Base-by-base conservation (phyloP, 23 tunicate species). In the Phallusia fumigata region DNA sequence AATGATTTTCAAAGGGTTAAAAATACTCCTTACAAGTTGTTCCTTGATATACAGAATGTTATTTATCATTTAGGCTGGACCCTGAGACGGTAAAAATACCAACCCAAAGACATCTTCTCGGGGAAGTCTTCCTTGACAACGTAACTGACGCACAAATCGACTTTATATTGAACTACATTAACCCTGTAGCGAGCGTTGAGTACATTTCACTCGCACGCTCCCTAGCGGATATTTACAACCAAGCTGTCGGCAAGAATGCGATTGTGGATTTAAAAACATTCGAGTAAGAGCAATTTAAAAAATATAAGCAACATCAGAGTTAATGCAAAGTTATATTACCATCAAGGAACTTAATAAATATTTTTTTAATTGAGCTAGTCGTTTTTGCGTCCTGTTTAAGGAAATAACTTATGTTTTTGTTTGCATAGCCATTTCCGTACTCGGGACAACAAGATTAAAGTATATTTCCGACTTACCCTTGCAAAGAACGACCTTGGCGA, bases 401-500 rank as follows among this genome's bases (percentile, higher is more conserved):
- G n/a, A n/a, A n/a, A n/a, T n/a, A n/a, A n/a, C n/a, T n/a, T n/a
- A n/a, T n/a, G n/a, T n/a, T n/a, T n/a, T n/a, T n/a, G n/a, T n/a
- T n/a, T n/a, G 74, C 75, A 30, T 65, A 87, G 91, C 32, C 32
- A 32, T 18, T 87, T 87, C 65, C 78, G 50, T 10, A 87, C 91
- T 11, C 26, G 21, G 15, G 75, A 76, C n/a, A 84, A 58, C 65
- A 65, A 65, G 36, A 45, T 84, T 0, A 92, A 92, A 80, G 65
- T 92, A 18, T 76, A 79, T 64, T 80, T 89, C 33, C 35, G 64
- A 32, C 30, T 92, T 33, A 52, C 45, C 30, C 82, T 89, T 22
- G 82, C 86, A 31, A 49, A 36, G 24, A 88, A 88, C 36, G 91
- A 92, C 74, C 35, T 65, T 49, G 64, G 52, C 74, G 97, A 87